Conservation (phyloP, 1,140 invertebrate species). For the Piezodorus guildinii region DNA sequence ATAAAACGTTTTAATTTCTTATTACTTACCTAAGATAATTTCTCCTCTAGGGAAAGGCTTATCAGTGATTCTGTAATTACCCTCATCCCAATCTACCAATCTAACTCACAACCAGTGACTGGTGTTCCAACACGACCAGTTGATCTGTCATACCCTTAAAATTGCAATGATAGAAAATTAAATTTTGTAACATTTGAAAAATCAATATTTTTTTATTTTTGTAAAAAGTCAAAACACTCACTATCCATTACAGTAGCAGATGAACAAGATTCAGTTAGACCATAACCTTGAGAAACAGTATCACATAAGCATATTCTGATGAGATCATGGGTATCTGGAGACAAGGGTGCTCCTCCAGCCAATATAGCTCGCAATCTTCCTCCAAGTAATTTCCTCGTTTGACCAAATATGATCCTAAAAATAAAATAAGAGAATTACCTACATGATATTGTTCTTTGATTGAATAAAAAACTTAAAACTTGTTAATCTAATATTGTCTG, state of each 20-base stretch:
- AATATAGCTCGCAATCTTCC: slow-evolving; percentile 77
- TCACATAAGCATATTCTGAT: slow-evolving; percentile 87
- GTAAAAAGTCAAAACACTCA: slow-evolving; percentile 35
- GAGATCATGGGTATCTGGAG: slow-evolving; percentile 90
- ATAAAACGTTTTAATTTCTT: not conserved
- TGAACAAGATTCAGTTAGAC: slow-evolving; percentile 91
- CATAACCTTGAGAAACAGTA: slow-evolving; percentile 88
- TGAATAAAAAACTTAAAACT: too few species aligned
- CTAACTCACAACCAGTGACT: slow-evolving; percentile 73
- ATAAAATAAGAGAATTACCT: slow-evolving; percentile 14
- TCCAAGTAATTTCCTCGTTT: slow-evolving; percentile 70
- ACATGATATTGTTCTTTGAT: too few species aligned
- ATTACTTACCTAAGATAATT: slow-evolving; percentile 60
- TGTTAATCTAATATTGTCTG: too few species aligned
- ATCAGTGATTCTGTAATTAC: slow-evolving; percentile 79
- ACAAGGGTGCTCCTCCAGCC: slow-evolving; percentile 86
- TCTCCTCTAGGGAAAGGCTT: slow-evolving; percentile 85
- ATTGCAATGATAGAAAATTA: slow-evolving; percentile 21
- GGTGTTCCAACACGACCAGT: slow-evolving; percentile 84
- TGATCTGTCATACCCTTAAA: slow-evolving; percentile 49
- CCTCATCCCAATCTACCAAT: slow-evolving; percentile 91
- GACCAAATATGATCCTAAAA: slow-evolving; percentile 58
- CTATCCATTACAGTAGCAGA: slow-evolving; percentile 81
- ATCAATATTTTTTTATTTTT: not conserved
- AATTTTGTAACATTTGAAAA: not conserved